phyloP scores from a whole-genome alignment of 2,888 invertebrate species.

The Eilema sororculum region DNA sequence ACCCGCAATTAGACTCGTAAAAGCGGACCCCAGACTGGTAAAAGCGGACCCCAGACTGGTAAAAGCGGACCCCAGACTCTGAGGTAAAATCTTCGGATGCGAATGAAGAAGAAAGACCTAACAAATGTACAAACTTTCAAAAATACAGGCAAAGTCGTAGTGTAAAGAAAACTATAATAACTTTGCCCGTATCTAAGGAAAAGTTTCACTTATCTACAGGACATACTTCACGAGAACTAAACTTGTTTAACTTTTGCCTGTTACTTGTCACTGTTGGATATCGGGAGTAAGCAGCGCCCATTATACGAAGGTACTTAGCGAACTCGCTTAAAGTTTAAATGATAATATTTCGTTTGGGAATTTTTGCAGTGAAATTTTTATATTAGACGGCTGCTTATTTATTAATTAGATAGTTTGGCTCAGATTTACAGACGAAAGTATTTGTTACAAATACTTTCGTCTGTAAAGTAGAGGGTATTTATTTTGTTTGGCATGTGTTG shows the following conservation, averaged over 20 bases:
- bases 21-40: too few species aligned
- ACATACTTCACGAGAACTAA: constrained; percentile 15
- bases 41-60: too few species aligned
- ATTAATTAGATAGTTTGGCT: neutral
- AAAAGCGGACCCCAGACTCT: too few species aligned
- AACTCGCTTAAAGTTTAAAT: constrained; percentile 17
- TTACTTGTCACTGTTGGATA: constrained; percentile 12
- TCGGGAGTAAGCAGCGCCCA: neutral
- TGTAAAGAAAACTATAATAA: neutral
- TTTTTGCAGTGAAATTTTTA: constrained; percentile 9
- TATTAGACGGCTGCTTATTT: neutral
- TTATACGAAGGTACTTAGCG: constrained; percentile 6
- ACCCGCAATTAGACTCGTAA: too few species aligned
- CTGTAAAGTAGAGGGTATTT: too few species aligned
- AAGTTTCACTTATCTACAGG: neutral
- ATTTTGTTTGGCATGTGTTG: too few species aligned
- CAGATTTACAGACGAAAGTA: neutral
- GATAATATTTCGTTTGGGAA: constrained; percentile 12
- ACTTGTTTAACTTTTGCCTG: constrained; percentile 22
- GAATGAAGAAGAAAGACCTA: neutral
- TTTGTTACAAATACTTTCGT: too few species aligned
- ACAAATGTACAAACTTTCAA: neutral
- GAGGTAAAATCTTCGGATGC: too few species aligned
- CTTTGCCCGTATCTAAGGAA: neutral
- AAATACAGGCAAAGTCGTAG: neutral